A percentile compares a stretch with the other conserved stretches of the same genome.
Evolutionary conservation across 2,113 vertebrate genomes (phyloP).

Genomic region (Corythaeola cristata): DNA sequence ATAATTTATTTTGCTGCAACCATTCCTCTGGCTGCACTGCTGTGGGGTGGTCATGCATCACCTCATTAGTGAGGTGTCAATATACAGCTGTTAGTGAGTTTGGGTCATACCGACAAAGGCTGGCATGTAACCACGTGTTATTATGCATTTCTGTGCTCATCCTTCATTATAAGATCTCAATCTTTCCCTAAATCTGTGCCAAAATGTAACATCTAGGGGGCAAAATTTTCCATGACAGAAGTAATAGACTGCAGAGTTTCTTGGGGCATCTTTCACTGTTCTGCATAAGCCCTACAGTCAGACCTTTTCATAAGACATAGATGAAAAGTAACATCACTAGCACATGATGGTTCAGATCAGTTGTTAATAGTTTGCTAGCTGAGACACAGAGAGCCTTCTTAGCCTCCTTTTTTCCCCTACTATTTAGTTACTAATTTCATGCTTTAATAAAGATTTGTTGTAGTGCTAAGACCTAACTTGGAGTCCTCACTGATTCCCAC

Average conservation of each 20-base stretch:
- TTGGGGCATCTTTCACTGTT: not conserved
- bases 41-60: too few relatives aligned
- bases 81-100: not conserved
- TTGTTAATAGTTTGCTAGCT: not conserved
- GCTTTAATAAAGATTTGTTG: not conserved
- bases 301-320: not conserved
- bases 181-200: not conserved
- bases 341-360: not conserved
- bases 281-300: not conserved
- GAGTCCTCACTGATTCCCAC: not conserved
- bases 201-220: not conserved
- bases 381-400: not conserved
- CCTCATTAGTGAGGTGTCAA: not conserved
- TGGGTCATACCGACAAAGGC: not conserved
- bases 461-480: not conserved
- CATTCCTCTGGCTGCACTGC: not conserved
- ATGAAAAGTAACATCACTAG: not conserved
- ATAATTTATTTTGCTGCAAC: not conserved
- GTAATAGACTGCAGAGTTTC: not conserved
- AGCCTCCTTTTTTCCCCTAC: not conserved
- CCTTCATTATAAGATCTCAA: not conserved
- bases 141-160: not conserved
- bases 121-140: not conserved
- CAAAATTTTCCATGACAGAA: not conserved
- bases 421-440: not conserved